Evolutionary conservation across 2,888 invertebrate species (phyloP), one percentile per base, ranked within the genome.

Genomic region (Andrena minutula): DNA sequence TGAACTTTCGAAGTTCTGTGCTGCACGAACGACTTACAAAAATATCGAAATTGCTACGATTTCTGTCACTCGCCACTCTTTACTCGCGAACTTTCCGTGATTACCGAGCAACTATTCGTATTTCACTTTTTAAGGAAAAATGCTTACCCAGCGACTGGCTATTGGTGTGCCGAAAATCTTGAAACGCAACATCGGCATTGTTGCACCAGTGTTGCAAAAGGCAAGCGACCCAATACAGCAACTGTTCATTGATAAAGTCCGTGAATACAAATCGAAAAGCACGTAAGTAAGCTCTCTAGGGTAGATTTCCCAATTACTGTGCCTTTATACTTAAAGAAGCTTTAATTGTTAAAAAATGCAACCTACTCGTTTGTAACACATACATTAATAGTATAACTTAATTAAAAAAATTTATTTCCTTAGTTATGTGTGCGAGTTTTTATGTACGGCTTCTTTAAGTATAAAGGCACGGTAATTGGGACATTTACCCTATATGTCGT

Each of bases 171-270:
- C 92, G 20, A 92, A 91, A 84, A 65, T 94, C 30, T 30, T 93
- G 5, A 92, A 91, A 61, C 95, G 97, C 79, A 97, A 97, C 93
- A 94, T 98, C 90, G 97, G 97, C 75, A 95, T 97, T 64, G 94
- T 96, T 68, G 96, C 96, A 60, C 96, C 96, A 66, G 95, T 95
- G 41, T 92, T 96, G 53, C 96, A 95, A 91, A 97, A 97, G 93
- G 97, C 96, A 2, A 94, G 95, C 2, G 99, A 99, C 93, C 99
- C 99, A 4, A 98, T 99, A 91, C 99, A 99, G 94, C 97, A 99
- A 94, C 94, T 99, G 69, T 99, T 99, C 94, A 93, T 99, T 53
- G 98, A 99, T 88, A 99, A 99, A 96, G 95, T 99, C 88, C 95
- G 96, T 84, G 98, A 99, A 94, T 99, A 98, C 95, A 97, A 96